These are phyloP conservation scores for Nasonia longicornis DNA, from an alignment of 1,140 invertebrate species.

Conservation along the genomic window DNA sequence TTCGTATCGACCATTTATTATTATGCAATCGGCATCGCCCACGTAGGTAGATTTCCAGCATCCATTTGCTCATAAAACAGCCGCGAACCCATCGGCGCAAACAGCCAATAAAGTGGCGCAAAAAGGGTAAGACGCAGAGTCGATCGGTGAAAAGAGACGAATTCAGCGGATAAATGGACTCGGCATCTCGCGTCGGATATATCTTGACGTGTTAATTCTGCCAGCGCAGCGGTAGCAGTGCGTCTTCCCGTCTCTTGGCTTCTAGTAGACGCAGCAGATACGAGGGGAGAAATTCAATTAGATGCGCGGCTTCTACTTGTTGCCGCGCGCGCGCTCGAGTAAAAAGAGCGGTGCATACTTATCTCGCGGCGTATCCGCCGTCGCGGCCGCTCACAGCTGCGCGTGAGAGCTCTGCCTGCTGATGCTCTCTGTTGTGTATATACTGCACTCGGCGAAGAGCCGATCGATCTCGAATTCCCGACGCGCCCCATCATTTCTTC, in stretches of 20 bases:
- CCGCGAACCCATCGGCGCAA: neutral
- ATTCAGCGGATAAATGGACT: neutral
- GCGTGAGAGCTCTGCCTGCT: neutral
- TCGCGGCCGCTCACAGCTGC: neutral
- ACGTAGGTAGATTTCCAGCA: too few relatives aligned
- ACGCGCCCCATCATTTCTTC: neutral
- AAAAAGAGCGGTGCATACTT: slow-evolving; percentile 15
- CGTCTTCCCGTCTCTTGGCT: neutral
- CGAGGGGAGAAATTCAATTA: slow-evolving; percentile 24
- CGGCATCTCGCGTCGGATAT: neutral
- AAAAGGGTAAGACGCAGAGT: neutral
- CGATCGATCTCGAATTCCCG: neutral
- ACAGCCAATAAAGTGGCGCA: neutral
- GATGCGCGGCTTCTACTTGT: slow-evolving; percentile 25
- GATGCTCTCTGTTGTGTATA: neutral
- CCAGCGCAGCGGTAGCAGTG: neutral
- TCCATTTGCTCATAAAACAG: neutral
- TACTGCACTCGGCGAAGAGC: neutral
- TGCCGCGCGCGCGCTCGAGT: neutral
- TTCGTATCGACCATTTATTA: neutral
- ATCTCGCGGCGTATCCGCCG: neutral
- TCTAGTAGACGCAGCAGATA: neutral
- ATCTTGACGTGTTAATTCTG: slow-evolving; percentile 28
- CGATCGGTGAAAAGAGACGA: neutral
- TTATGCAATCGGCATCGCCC: neutral